Base-by-base conservation (phyloP, 2,797 vertebrate genomes). In the Centropyge bicolor region DNA sequence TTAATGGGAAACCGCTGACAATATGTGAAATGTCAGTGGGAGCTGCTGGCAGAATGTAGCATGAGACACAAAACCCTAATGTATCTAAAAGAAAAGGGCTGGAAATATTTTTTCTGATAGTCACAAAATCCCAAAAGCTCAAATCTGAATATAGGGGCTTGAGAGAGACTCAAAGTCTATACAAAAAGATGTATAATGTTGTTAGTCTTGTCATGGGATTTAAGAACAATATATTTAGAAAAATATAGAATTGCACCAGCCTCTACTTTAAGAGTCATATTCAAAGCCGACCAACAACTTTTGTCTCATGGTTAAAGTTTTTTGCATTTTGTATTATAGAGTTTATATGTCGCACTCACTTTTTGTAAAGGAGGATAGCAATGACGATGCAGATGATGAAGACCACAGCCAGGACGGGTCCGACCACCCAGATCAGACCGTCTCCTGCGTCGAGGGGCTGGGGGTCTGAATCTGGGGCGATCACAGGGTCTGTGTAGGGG, bases 371-470 rank as follows among this genome's bases (percentile, higher is more conserved):
- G 36, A 99, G 95, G 80, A 99, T 99, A 72, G 98, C 98, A 0
- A 99, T 99, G 81, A 99, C 98, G 0, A 99, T 99, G 91, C 98
- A 99, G 94, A 99, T 98, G 92, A 99, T 99, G 94, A 99, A 99
- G 66, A 99, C 96, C 56, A 99, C 98, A 0, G 98, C 98, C 59
- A 99, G 92, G 55, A 99, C 98, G 0, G 98, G 98, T 52, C 98
- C 98, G 0, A 99, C 97, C 89, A 99, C 98, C 98, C 98, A 99
- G 92, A 99, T 98, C 16, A 99, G 96, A 27, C 98, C 98, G 3
- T 99, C 98, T 0, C 94, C 97, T 70, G 97, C 97, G 0, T 99
- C 98, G 0, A 98, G 95, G 22, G 98, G 98, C 90, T 99, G 97
- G 0, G 98, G 98, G 90, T 99, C 97, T 0, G 97, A 97, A 86